Base-by-base conservation (phyloP, 2,888 invertebrate genomes). In the Dasypogon diadema region DNA sequence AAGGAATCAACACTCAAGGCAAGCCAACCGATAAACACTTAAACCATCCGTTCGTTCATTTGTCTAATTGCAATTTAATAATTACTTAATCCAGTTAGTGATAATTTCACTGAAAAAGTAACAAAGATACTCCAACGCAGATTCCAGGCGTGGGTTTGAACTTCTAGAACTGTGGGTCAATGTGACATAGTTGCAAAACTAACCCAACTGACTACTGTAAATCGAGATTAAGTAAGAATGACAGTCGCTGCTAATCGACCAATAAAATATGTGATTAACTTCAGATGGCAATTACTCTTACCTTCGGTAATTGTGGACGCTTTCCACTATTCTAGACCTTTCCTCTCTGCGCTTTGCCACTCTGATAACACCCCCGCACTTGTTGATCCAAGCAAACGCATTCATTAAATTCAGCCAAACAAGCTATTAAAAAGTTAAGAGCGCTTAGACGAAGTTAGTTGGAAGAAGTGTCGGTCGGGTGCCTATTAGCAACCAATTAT, bases 21-120 rank as follows among this genome's bases (percentile, higher is more conserved):
- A 60, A n/a, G n/a, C n/a, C n/a, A n/a, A 58, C 30, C 30, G 58
- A n/a, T n/a, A n/a, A n/a, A 6, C 30, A 16, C 14, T n/a, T 14
- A 58, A 30, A 58, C n/a, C 34, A 30, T 30, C 34, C 34, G 34
- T 30, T 58, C 18, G 4, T 4, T 60, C 37, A 12, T 16, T 60
- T n/a, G 8, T 42, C 60, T 60, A 60, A 60, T 60, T 60, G 60
- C 34, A 60, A 60, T 60, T 37, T 60, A 60, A 60, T 60, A 26
- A 60, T 60, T 37, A 34, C 37, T 37, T 60, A 37, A 60, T 34
- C 37, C 60, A 60, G 8, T 37, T 60, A 60, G n/a, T 18, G 18
- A 18, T 18, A 37, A 37, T 60, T 60, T 37, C 26, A 37, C 22
- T 37, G 37, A 37, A 26, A 34, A 60, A 37, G 10, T 60, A 21